A percentile compares a stretch with the other conserved stretches of the same genome.
phyloP scores from a whole-genome alignment of 2,113 vertebrate species.

The Dipodomys stephensi region DNA sequence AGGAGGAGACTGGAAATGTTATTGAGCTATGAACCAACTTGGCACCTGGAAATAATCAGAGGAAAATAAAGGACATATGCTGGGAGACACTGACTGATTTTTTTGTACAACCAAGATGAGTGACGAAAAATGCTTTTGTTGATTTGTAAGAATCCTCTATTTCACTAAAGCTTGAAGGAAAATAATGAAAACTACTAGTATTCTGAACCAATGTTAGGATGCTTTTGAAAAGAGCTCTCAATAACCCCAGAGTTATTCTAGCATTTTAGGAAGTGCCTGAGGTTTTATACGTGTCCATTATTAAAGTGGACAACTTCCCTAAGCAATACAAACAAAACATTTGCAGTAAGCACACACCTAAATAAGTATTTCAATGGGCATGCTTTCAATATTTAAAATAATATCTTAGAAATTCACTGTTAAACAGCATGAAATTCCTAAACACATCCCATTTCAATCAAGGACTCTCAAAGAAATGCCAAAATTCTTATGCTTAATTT shows the following conservation, averaged over 20 bases:
- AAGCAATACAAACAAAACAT: slow-evolving; percentile 78
- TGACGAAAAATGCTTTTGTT: slow-evolving; percentile 24
- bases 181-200: slow-evolving; percentile 25
- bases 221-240: slow-evolving; percentile 44
- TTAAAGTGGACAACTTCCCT: slow-evolving; percentile 74
- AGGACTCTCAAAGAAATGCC: slow-evolving; percentile 18
- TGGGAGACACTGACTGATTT: not conserved
- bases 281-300: slow-evolving; percentile 71
- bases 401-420: slow-evolving; percentile 67
- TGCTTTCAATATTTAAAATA: slow-evolving; percentile 67
- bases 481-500: not conserved
- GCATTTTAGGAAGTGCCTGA: slow-evolving; percentile 40
- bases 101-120: slow-evolving; percentile 4
- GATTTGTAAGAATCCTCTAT: not conserved
- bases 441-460: slow-evolving; percentile 60
- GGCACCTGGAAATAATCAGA: not conserved
- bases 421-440: slow-evolving; percentile 58
- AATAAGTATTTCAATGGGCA: slow-evolving; percentile 60
- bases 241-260: slow-evolving; percentile 28
- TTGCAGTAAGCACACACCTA: slow-evolving; percentile 63
- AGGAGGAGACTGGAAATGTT: slow-evolving; percentile 25
- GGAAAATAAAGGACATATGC: slow-evolving; percentile 25
- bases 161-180: slow-evolving; percentile 54
- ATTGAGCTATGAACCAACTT: not conserved
- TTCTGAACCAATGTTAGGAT: slow-evolving; percentile 47